phyloP scores from a whole-genome alignment of 2,113 vertebrate species.

The Pyxicephalus adspersus region DNA sequence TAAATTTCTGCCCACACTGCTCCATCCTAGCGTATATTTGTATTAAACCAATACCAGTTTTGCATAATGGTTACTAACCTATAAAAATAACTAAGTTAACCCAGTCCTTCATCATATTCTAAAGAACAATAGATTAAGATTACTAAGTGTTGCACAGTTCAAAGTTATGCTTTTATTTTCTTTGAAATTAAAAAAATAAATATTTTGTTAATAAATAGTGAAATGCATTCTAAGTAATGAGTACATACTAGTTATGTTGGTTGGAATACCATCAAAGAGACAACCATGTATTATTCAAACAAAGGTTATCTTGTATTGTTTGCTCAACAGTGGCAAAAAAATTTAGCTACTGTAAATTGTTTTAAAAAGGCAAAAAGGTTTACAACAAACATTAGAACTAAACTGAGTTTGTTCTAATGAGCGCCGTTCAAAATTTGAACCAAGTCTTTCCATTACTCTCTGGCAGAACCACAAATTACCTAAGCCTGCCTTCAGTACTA shows the following conservation, averaged over 20 bases:
- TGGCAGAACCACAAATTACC: constrained; percentile 15
- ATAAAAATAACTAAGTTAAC: constrained; percentile 55
- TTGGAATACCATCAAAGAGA: constrained; percentile 71
- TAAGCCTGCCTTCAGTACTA: constrained; percentile 67
- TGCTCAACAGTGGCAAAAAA: constrained; percentile 63
- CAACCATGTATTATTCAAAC: constrained; percentile 62
- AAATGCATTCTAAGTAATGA: constrained; percentile 78
- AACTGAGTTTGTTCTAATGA: constrained; percentile 66
- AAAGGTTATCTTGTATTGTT: constrained; percentile 68
- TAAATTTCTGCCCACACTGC: neutral
- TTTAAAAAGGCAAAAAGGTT: constrained; percentile 71
- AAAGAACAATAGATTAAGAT: constrained; percentile 73
- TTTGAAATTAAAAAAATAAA: constrained; percentile 88
- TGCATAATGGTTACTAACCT: constrained; percentile 55
- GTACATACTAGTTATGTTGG: constrained; percentile 72
- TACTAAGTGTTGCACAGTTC: constrained; percentile 76
- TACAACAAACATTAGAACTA: constrained; percentile 70
- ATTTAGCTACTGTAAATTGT: constrained; percentile 67
- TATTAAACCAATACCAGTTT: constrained; percentile 41
- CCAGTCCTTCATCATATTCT: constrained; percentile 20
- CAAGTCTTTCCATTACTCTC: constrained; percentile 53
- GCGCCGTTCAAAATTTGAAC: constrained; percentile 55
- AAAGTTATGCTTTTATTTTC: constrained; percentile 81
- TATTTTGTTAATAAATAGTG: constrained; percentile 86
- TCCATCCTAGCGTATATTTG: constrained; percentile 13